phyloP scores from a whole-genome alignment of 2,113 vertebrate species.

The Pithys albifrons region DNA sequence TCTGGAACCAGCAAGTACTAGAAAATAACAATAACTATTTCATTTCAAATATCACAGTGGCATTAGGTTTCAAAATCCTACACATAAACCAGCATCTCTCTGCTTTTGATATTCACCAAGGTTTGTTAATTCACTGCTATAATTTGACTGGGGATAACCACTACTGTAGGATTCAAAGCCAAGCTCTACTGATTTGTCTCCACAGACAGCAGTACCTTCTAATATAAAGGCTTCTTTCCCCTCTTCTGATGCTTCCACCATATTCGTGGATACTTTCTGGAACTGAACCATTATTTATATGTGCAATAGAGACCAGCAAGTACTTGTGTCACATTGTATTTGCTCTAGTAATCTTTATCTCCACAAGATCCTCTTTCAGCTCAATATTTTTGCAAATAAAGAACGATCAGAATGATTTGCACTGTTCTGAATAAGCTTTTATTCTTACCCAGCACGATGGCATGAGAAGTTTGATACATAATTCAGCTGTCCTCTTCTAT shows the following conservation, averaged over 20 bases:
- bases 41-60: not conserved
- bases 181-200: not conserved
- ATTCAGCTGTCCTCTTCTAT: not conserved
- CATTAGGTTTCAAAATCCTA: not conserved
- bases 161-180: not conserved
- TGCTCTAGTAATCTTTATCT: not conserved
- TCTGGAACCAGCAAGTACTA: not conserved
- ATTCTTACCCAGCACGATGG: not conserved
- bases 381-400: not conserved
- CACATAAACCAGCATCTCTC: not conserved
- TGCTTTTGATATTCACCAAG: not conserved
- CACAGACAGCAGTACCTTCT: not conserved
- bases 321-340: not conserved
- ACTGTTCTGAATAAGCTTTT: not conserved
- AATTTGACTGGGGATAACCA: not conserved
- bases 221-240: not conserved
- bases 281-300: not conserved
- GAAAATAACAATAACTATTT: not conserved
- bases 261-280: not conserved
- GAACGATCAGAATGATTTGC: not conserved
- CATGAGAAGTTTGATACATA: not conserved
- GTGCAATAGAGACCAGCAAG: not conserved
- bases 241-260: not conserved
- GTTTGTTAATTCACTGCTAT: not conserved
- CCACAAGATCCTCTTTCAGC: not conserved